Base-by-base conservation (phyloP, 2,797 vertebrate genomes). In the Anabas testudineus region DNA sequence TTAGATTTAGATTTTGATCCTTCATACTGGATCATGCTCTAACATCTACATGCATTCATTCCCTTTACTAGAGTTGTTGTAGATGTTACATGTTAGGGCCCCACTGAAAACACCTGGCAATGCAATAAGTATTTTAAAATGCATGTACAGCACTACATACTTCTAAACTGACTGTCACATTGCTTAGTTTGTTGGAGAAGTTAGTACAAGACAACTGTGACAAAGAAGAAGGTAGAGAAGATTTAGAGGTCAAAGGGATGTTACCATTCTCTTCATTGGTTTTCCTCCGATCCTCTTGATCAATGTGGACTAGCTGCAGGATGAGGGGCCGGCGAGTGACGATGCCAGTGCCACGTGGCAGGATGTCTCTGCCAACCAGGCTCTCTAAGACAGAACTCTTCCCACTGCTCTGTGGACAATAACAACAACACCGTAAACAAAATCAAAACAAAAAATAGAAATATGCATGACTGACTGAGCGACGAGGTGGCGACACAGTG, bases 331-430 rank as follows among this genome's bases (percentile, higher is more conserved):
- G 94, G 39, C 98, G 96, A 4, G 98, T 99, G 85, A 99, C 96
- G 71, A 99, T 92, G 60, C 98, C 98, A 22, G 97, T 99, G 12
- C 98, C 98, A 56, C 98, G 94, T 14, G 98, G 98, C 58, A 99
- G 93, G 73, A 99, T 93, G 91, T 99, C 98, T 70, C 92, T 92
- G 55, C 98, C 98, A 68, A 99, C 98, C 39, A 99, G 94, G 87
- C 97, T 99, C 91, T 99, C 98, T 81, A 99, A 89, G 71, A 99
- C 98, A 1, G 98, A 99, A 91, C 97, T 99, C 90, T 99, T 99
- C 61, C 98, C 98, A 70, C 98, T 99, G 93, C 98, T 99, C 98
- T 99, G 95, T 92, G 94, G 87, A 93, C 43, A 90, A 92, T 16
- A 84, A 60, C 37, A 84, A 60, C 37, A 77, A 21, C 10, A 71